These are phyloP conservation scores for Monopis laevigella DNA, from an alignment of 2,888 invertebrate genomes.

Conservation along the genomic window DNA sequence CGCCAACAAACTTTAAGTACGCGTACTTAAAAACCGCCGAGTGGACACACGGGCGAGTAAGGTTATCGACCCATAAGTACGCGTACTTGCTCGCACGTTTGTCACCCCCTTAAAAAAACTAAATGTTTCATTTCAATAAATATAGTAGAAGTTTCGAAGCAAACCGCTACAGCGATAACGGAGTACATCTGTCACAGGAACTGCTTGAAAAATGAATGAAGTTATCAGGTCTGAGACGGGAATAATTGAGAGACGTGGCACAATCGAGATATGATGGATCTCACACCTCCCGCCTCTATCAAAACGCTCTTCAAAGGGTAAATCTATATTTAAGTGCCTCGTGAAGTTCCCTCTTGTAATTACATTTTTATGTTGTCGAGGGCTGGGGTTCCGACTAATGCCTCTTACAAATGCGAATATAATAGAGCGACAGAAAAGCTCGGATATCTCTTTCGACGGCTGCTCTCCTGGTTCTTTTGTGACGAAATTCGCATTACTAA, in stretches of 20 bases:
- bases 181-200: slow-evolving; percentile 23
- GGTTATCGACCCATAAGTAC: too few relatives aligned
- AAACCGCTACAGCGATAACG: slow-evolving; percentile 6
- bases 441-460: slow-evolving; percentile 8
- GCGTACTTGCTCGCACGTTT: too few relatives aligned
- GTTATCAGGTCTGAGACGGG: slow-evolving; percentile 43
- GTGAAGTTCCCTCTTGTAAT: slow-evolving; percentile 50
- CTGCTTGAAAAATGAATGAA: slow-evolving; percentile 51
- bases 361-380: slow-evolving; percentile 58
- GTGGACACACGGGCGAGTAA: too few relatives aligned
- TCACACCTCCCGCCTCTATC: slow-evolving; percentile 51
- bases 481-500: background rate
- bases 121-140: too few relatives aligned
- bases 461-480: background rate
- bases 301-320: slow-evolving; percentile 57
- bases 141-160: too few relatives aligned
- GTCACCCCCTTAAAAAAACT: too few relatives aligned
- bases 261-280: slow-evolving; percentile 41
- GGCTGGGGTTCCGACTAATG: slow-evolving; percentile 31
- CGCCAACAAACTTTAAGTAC: too few relatives aligned
- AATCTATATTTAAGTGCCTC: slow-evolving; percentile 61
- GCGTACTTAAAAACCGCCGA: too few relatives aligned
- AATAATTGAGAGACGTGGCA: slow-evolving; percentile 47
- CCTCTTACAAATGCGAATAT: slow-evolving; percentile 53
- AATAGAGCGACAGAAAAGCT: slow-evolving; percentile 31